Base-by-base conservation (phyloP, 2,888 invertebrate species). In the Oligia latruncula region DNA sequence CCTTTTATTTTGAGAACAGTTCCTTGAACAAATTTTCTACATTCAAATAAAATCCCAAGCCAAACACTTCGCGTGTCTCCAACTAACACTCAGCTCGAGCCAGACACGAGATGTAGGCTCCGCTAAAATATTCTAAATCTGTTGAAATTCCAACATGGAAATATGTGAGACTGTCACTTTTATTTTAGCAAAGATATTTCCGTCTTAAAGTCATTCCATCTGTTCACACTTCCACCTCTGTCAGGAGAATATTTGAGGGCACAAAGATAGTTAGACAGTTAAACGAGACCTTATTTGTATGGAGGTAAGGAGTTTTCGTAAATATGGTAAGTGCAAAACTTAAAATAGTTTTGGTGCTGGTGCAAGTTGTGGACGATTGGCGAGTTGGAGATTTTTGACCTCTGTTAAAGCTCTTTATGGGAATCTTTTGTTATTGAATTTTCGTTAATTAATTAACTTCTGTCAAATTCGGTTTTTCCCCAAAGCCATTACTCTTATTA, bases 151-250 rank as follows among this genome's bases (percentile, higher is more conserved):
- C 75, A 70, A 81, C 83, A 68, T 46, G 74, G 64, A 85, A 87
- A 82, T 87, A 82, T 87, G 72, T 86, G 79, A 60, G 62, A n/a
- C 77, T 82, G 82, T 84, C 87, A 83, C 76, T 87, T 88, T 80
- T 80, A 84, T 82, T 87, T 81, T 79, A 88, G 74, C 83, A 78
- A 78, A 84, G 76, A 87, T 83, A 76, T 87, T 87, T 85, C 72
- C 77, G 73, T 43, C 80, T 83, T 87, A 80, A 86, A 87, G 82
- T 87, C 84, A 89, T 85, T 84, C 81, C 87, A 78, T 83, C 81
- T 83, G 73, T 86, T 86, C 83, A 68, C 74, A 82, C 85, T 87
- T 76, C 85, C 84, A 85, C 79, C 81, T 83, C 73, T 60, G 77
- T 66, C 84, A 72, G 85, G 73, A 85, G 79, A 74, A 77, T 76